phyloP scores from a whole-genome alignment of 1,140 invertebrate species.

The Ectropis grisescens region DNA sequence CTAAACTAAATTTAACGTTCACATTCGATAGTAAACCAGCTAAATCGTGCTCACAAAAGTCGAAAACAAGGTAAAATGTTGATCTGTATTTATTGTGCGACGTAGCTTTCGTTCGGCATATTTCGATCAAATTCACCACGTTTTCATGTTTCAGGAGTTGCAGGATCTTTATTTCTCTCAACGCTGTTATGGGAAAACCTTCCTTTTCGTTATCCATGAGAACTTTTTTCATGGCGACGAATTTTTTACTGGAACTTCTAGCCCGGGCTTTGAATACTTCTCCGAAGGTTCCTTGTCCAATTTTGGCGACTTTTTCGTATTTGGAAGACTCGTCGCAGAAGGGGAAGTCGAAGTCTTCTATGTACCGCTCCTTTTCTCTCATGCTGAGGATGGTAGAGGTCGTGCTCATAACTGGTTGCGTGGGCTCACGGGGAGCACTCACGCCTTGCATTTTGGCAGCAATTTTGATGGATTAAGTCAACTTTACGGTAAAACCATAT shows the following conservation, averaged over 20 bases:
- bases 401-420: conserved; percentile 43
- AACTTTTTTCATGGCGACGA: conserved; percentile 98
- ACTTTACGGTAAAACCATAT: conserved; percentile 1
- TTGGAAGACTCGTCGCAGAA: conserved; percentile 93
- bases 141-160: conserved; percentile 97
- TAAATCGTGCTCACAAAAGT: conserved; percentile 99
- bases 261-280: conserved; percentile 98
- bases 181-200: conserved; percentile 98
- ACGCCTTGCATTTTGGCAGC: conserved; percentile 58
- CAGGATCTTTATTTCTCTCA: conserved; percentile 97
- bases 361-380: conserved; percentile 87
- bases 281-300: conserved; percentile 98
- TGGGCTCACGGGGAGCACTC: conserved; percentile 51
- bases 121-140: conserved; percentile 97
- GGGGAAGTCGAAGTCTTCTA: conserved; percentile 92
- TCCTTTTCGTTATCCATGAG: conserved; percentile 99
- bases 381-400: conserved; percentile 65
- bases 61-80: conserved; percentile 98
- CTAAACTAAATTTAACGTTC: conserved; percentile 96
- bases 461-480: conserved; percentile 25
- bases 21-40: conserved; percentile 95
- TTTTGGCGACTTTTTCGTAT: conserved; percentile 97
- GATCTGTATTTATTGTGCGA: conserved; percentile 89
- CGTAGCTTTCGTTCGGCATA: conserved; percentile 93
- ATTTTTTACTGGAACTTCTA: conserved; percentile 86